Evolutionary conservation across 2,888 invertebrate species (phyloP).

Genomic region (Euplagia quadripunctaria): DNA sequence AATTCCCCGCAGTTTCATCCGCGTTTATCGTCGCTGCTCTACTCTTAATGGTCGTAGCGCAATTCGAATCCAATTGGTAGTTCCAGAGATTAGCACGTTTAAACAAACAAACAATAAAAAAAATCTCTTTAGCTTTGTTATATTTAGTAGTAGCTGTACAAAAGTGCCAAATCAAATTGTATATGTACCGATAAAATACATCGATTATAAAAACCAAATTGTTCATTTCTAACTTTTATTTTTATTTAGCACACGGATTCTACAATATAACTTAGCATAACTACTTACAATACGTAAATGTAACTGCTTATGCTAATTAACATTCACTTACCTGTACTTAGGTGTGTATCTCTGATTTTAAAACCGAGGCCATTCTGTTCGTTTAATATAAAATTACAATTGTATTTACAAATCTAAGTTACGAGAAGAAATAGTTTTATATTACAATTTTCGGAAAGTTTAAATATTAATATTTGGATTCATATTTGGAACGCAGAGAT

Average conservation of each 20-base stretch:
- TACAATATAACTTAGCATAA: conserved; percentile 14
- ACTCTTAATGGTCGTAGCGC: too few relatives aligned
- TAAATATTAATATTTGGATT: conserved; percentile 15
- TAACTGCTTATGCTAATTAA: conserved; percentile 12
- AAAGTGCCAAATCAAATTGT: too few relatives aligned
- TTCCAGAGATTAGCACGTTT: too few relatives aligned
- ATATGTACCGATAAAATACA: too few relatives aligned
- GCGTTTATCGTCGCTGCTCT: too few relatives aligned
- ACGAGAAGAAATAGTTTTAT: conserved; percentile 1
- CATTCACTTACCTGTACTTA: background rate
- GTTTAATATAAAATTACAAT: conserved; percentile 32
- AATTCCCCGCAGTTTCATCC: too few relatives aligned
- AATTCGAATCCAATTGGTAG: too few relatives aligned
- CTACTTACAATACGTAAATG: conserved; percentile 4
- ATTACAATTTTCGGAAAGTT: conserved; percentile 3
- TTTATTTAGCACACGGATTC: conserved; percentile 11
- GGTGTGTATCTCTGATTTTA: conserved; percentile 18
- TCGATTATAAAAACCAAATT: background rate
- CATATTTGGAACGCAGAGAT: conserved; percentile 22
- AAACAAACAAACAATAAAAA: too few relatives aligned
- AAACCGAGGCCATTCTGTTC: conserved; percentile 49
- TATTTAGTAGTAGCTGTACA: too few relatives aligned
- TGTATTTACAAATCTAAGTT: conserved; percentile 28
- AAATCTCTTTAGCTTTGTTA: too few relatives aligned
- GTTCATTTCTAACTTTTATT: conserved; percentile 3